phyloP scores from a whole-genome alignment of 2,888 invertebrate species.

The Tetragonisca angustula region DNA sequence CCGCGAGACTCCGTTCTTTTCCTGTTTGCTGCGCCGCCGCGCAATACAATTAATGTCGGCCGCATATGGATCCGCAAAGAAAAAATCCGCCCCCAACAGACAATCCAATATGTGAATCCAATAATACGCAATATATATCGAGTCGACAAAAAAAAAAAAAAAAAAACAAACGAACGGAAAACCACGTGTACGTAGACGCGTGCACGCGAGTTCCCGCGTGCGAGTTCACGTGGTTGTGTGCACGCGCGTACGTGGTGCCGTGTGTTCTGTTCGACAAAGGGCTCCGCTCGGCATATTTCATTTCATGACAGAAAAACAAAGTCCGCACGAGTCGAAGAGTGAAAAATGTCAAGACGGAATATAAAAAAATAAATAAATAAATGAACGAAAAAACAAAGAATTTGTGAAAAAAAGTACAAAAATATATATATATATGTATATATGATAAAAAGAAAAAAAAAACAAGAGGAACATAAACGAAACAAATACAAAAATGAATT shows the following conservation, averaged over 20 bases:
- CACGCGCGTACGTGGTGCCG: conserved; percentile 22
- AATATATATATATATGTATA: conserved; percentile 13
- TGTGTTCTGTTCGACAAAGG: conserved; percentile 4
- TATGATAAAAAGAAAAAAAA: not conserved
- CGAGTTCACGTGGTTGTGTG: not conserved
- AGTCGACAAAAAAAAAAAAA: conserved; percentile 49
- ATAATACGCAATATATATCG: conserved; percentile 58
- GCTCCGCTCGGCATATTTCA: conserved; percentile 1
- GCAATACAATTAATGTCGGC: not conserved
- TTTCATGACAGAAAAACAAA: conserved; percentile 22
- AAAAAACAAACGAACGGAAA: conserved; percentile 53
- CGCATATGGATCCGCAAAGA: conserved; percentile 70
- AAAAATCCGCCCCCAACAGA: conserved; percentile 80
- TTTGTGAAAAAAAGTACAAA: not conserved
- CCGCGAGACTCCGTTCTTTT: conserved; percentile 71
- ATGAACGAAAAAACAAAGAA: not conserved
- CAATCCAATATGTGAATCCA: conserved; percentile 80
- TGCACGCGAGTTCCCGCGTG: conserved; percentile 40
- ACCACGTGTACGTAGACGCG: conserved; percentile 58
- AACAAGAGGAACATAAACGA: conserved; percentile 14
- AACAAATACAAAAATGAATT: conserved; percentile 20
- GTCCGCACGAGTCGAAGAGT: conserved; percentile 68
- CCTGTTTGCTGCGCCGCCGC: conserved; percentile 60
- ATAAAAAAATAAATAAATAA: conserved; percentile 9
- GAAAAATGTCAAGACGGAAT: conserved; percentile 46